Conservation (phyloP, 2,113 vertebrate genomes). For the Bubo blakistoni region DNA sequence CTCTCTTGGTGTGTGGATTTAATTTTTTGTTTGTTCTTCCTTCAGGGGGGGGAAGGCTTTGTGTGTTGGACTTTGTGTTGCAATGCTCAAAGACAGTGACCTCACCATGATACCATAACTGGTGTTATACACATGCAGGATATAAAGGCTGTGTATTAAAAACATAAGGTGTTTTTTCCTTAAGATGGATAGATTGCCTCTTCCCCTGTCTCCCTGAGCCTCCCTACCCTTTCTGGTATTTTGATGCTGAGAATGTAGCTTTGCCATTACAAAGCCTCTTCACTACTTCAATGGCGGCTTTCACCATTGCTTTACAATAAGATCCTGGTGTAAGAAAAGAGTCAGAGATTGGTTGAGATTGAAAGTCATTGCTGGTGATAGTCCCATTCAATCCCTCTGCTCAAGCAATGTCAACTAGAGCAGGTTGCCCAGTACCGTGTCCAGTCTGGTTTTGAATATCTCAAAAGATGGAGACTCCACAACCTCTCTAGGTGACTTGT, state of each 20-base stretch:
- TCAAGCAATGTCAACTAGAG: neutral
- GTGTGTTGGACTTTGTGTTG: neutral
- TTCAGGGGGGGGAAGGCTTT: rapidly evolving
- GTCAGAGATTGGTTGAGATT: neutral
- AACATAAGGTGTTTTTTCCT: neutral
- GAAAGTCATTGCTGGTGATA: neutral
- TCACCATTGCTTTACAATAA: neutral
- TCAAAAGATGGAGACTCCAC: neutral
- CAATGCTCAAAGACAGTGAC: neutral
- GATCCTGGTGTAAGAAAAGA: neutral
- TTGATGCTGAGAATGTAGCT: neutral
- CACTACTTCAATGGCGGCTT: neutral
- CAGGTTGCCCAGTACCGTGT: neutral
- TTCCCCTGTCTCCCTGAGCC: neutral
- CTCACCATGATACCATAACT: neutral
- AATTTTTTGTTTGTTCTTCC: no score
- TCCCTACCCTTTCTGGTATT: neutral
- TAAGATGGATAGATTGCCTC: neutral
- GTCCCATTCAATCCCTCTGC: neutral
- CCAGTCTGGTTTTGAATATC: neutral
- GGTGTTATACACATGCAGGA: neutral
- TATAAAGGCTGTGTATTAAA: neutral
- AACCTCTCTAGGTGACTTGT: neutral
- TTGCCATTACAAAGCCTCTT: neutral
- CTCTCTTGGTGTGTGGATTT: neutral